Conservation (phyloP, 2,888 invertebrate species). For the Rhingia rostrata region DNA sequence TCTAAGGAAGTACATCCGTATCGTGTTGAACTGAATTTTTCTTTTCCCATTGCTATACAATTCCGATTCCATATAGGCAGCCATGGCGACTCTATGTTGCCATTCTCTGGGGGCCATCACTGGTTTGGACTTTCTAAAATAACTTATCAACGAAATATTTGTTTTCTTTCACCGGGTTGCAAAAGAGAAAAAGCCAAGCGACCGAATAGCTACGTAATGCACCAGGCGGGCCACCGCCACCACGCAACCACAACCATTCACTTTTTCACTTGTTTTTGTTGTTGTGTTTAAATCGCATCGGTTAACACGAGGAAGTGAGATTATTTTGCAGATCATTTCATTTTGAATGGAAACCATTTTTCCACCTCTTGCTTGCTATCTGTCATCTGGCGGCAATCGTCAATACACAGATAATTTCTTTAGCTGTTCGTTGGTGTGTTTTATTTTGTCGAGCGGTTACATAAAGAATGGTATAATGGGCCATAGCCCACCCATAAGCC, state of each 20-base stretch:
- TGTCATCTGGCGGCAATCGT: slow-evolving; percentile 24
- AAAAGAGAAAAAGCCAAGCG: slow-evolving; percentile 57
- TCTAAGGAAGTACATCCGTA: no score
- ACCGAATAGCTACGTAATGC: slow-evolving; percentile 60
- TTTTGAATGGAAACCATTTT: background rate
- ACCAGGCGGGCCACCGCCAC: slow-evolving; percentile 33
- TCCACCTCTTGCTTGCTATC: background rate
- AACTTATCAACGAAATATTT: slow-evolving; percentile 68
- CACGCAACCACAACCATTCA: slow-evolving; percentile 71
- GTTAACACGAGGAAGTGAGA: slow-evolving; percentile 72
- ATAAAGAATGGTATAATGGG: slow-evolving; percentile 22
- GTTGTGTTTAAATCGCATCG: slow-evolving; percentile 58
- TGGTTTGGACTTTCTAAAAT: slow-evolving; percentile 68
- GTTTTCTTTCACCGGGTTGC: slow-evolving; percentile 69
- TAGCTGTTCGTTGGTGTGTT: background rate
- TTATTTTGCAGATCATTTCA: slow-evolving; percentile 63
- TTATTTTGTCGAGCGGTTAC: slow-evolving; percentile 34
- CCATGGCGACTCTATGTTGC: slow-evolving; percentile 11
- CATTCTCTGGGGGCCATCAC: slow-evolving; percentile 56
- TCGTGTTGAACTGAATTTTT: no score
- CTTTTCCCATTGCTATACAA: slow-evolving; percentile 33
- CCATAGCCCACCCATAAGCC: slow-evolving; percentile 45
- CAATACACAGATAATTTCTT: slow-evolving; percentile 14
- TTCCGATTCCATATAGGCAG: background rate
- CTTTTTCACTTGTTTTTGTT: slow-evolving; percentile 47